Evolutionary conservation across 2,888 invertebrate genomes (phyloP), one percentile per base, ranked within the genome.

Genomic region (Drosophila testacea): DNA sequence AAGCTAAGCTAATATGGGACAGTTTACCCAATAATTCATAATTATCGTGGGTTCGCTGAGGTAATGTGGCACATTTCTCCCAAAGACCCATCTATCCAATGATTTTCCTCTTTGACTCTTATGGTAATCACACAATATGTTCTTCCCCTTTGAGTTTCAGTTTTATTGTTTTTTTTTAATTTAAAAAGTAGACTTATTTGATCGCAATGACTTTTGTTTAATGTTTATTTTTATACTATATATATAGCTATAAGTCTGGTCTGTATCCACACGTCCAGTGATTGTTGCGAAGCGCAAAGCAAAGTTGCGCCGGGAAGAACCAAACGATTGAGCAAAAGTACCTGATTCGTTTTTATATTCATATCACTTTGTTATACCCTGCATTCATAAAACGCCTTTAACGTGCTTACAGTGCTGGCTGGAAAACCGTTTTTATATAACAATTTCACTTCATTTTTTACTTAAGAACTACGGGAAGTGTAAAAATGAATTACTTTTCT

Each of bases 271-370:
- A 63, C 13, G 62, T 52, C 60, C 56, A 2, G 2, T 30, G 30
- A 10, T 10, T 51, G 11, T 32, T 13, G 41, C 30, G 77, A 70
- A 74, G 77, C 61, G 74, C 72, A 75, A 46, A 11, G 1, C 50
- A n/a, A n/a, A 38, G 41, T 28, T 61, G 39, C 32, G 41, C 52
- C 59, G 76, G 76, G 69, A 76, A 78, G 79, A 50, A 76, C 79
- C 64, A 62, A 39, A 11, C 38, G 62, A 51, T 55, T 32, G 27
- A 28, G 42, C 39, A 44, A 41, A 62, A 56, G 52, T 56, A 32
- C 79, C 52, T 41, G 56, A 64, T 50, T 69, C 60, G 11, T 54
- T 47, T 56, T 46, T 51, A 32, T 32, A 34, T 52, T 51, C 50
- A 48, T 42, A 56, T 47, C 47, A 42, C 27, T 48, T 16, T 7